These are phyloP conservation scores for Galago senegalensis DNA, from an alignment of 2,797 vertebrate species.

Conservation along the genomic window DNA sequence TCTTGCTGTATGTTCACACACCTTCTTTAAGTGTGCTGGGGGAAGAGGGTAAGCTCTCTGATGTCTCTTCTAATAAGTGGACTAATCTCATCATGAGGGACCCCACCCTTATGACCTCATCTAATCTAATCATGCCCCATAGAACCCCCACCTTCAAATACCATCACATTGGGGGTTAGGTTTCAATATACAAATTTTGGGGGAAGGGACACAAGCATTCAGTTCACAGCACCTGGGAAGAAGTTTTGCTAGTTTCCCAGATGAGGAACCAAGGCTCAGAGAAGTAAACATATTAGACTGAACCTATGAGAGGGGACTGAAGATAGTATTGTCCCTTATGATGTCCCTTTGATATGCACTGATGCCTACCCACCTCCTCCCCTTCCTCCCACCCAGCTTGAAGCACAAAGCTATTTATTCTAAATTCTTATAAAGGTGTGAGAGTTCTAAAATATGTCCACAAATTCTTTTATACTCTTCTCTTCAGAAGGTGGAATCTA, in stretches of 20 bases:
- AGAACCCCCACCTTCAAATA: not conserved
- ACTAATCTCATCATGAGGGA: not conserved
- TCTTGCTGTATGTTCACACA: not conserved
- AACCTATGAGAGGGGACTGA: not conserved
- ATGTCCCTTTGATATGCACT: not conserved
- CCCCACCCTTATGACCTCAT: not conserved
- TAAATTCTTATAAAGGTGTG: slow-evolving; percentile 20
- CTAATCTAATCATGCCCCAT: not conserved
- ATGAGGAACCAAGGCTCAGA: slow-evolving; percentile 21
- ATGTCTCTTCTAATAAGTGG: not conserved
- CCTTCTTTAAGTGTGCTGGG: not conserved
- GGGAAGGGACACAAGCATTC: not conserved
- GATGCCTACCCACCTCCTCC: not conserved
- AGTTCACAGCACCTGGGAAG: not conserved
- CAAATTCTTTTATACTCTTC: not conserved
- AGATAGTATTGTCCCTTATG: no score
- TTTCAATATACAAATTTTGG: not conserved
- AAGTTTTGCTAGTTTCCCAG: not conserved
- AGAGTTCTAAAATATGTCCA: slow-evolving; percentile 16
- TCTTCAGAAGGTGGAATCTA: not conserved
- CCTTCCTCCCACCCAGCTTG: not conserved
- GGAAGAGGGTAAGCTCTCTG: not conserved
- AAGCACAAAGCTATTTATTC: not conserved
- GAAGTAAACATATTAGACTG: not conserved
- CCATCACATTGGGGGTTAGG: not conserved